These are phyloP conservation scores for Lycophotia porphyrea DNA, from an alignment of 2,888 invertebrate genomes.

Conservation along the genomic window DNA sequence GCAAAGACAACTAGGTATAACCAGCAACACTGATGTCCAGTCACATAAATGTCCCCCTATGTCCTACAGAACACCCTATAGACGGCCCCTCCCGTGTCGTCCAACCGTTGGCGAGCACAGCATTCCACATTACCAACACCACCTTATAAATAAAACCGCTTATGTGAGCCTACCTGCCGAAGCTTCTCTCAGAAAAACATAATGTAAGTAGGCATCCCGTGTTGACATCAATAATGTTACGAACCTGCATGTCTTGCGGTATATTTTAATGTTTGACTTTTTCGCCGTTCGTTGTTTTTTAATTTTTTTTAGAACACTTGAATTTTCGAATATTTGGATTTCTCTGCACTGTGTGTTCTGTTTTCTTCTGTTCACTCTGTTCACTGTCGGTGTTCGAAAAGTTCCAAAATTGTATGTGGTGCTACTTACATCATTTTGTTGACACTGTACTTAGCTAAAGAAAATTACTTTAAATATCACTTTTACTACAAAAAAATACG, in stretches of 20 bases:
- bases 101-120: conserved; percentile 78
- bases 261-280: conserved; percentile 41
- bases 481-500: background rate
- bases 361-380: too few species aligned
- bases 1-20: background rate
- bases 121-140: conserved; percentile 87
- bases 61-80: conserved; percentile 77
- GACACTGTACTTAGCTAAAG: background rate
- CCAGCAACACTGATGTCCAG: conserved; percentile 11
- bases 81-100: conserved; percentile 71
- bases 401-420: too few species aligned
- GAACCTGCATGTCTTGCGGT: conserved; percentile 58
- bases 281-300: conserved; percentile 32
- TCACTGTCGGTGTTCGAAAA: background rate
- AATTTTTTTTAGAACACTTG: conserved; percentile 17
- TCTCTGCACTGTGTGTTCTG: background rate
- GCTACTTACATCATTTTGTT: conserved; percentile 26
- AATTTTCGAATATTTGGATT: background rate
- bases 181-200: conserved; percentile 78
- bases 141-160: conserved; percentile 87
- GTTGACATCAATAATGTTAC: conserved; percentile 79
- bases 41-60: conserved; percentile 46
- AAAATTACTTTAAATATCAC: background rate
- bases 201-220: conserved; percentile 74
- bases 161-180: conserved; percentile 84